Base-by-base conservation (phyloP, 2,888 invertebrate species). In the Ecliptopera silaceata region DNA sequence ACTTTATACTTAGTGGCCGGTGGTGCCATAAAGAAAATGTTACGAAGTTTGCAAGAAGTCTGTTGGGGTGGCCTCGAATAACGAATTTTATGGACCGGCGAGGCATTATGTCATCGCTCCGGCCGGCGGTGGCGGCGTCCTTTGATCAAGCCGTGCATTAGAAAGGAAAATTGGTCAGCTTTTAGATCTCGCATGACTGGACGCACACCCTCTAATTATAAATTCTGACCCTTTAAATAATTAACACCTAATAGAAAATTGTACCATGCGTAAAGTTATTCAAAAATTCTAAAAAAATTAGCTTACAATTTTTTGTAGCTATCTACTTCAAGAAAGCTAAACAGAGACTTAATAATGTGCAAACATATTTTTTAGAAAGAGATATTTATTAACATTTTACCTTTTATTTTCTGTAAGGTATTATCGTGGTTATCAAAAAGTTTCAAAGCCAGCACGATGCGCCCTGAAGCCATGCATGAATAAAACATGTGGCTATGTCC, bases 91-190 rank as follows among this genome's bases (percentile, higher is more conserved):
- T 79, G 78, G 78, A 74, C 71, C 77, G 73, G 66, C 71, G 75
- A 77, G 75, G 74, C 77, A 77, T 78, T 79, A 74, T 72, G 76
- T 77, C 77, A 71, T 70, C 82, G 80, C 71, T 75, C 74, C 76
- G 70, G 49, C 74, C 75, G 70, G 48, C 72, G 74, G 61, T 59
- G 75, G 67, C 66, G 73, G 60, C 75, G 66, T 63, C 80, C 87
- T 88, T 88, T 88, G 88, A 88, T 88, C 87, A 84, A 66, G 68
- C 75, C 77, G 80, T 73, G 78, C 77, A 77, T 79, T 80, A 80
- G 84, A 82, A 85, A 77, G 84, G 85, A 81, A 82, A 86, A 86
- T 86, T 84, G 81, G 84, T 78, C 75, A 77, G 79, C 75, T 80
- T 84, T 84, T 79, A 69, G 71, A 72, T 74, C 66, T 68, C 64